Evolutionary conservation across 2,113 vertebrate species (phyloP), one percentile per base, ranked within the genome.

Genomic region (Orthochromis indermauri): DNA sequence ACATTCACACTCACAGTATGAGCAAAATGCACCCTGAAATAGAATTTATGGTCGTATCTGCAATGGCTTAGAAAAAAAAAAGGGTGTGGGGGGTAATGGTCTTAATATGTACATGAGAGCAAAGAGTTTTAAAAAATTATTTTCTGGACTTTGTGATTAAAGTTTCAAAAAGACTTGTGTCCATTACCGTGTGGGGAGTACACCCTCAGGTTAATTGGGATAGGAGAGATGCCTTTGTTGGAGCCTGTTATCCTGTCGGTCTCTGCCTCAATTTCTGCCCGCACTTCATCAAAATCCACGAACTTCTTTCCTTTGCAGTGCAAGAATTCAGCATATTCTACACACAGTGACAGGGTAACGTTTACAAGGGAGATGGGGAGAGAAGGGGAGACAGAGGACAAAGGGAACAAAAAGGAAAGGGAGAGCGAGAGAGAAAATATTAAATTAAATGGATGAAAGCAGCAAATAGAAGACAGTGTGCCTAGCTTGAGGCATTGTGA

Each of bases 221-320:
- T 71, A 1, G 98, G 91, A 14, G 98, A 99, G 94, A 99, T 99
- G 89, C 98, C 98, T 91, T 98, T 99, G 96, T 99, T 99, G 84
- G 97, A 97, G 80, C 98, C 98, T 0, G 98, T 99, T 89, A 97
- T 97, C 89, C 98, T 95, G 57, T 99, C 98, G 0, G 98, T 99
- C 91, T 99, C 98, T 0, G 97, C 97, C 91, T 99, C 98, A 33
- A 99, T 99, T 95, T 99, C 98, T 66, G 94, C 81, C 61, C 98
- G 97, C 31, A 99, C 98, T 91, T 99, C 98, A 0, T 99, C 98
- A 4, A 99, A 99, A 88, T 99, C 98, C 80, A 98, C 98, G 96
- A 99, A 99, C 90, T 98, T 99, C 91, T 97, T 98, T 87, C 97
- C 97, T 84, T 99, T 99, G 96, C 98, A 99, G 96, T 99, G 98